phyloP scores from a whole-genome alignment of 2,113 vertebrate genomes.

The Xiphias gladius region DNA sequence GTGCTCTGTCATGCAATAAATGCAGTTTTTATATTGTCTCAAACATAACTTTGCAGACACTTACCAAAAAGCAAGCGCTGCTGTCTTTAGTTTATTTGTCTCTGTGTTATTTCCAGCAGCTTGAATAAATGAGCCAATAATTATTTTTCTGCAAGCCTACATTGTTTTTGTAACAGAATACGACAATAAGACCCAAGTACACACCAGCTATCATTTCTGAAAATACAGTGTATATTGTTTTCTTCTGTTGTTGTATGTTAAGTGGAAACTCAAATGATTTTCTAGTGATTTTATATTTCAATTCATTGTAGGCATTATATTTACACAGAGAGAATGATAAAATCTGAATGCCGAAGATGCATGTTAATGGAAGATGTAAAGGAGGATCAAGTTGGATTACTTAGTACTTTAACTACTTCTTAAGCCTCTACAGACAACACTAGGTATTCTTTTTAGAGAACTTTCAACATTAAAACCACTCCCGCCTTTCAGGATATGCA shows the following conservation, averaged over 20 bases:
- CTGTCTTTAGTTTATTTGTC: neutral
- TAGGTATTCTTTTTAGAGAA: neutral
- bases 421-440: slow-evolving; percentile 44
- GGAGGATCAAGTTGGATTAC: neutral
- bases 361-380: neutral
- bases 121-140: neutral
- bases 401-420: neutral
- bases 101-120: neutral
- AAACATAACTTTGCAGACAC: neutral
- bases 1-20: neutral
- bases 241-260: neutral
- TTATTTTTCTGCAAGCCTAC: neutral
- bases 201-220: neutral
- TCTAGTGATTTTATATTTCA: neutral
- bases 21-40: neutral
- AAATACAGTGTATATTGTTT: neutral
- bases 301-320: neutral
- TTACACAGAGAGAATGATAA: neutral
- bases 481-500: neutral
- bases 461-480: neutral
- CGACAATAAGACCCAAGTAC: neutral
- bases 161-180: neutral
- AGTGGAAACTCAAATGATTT: neutral
- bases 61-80: neutral
- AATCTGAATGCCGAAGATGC: slow-evolving; percentile 6